Evolutionary conservation across 2,888 invertebrate species (phyloP), one percentile per base, ranked within the genome.

Genomic region (Acrobasis consociella): DNA sequence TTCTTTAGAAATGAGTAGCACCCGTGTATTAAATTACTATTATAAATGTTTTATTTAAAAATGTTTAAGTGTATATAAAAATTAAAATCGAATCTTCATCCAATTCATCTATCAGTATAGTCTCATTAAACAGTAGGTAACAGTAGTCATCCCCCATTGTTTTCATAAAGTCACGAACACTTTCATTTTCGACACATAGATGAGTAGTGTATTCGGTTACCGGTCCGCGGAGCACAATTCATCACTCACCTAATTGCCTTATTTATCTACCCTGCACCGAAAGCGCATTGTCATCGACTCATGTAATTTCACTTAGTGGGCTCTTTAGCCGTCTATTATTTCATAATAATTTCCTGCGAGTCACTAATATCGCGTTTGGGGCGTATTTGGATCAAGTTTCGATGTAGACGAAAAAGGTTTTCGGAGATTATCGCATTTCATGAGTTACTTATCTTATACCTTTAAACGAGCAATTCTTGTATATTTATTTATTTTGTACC

Each of bases 241-340:
- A 89, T 88, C 89, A 89, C 82, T 79, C 81, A 74, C 73, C 85
- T 87, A 87, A 87, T 86, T 86, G 81, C 76, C 79, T 86, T 87
- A 88, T 87, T 87, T 87, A 87, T 86, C 83, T 86, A 86, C 83
- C 79, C 74, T 70, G 68, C 79, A 75, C 78, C 73, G 78, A 85
- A 86, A 82, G 72, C 70, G 87, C 86, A 75, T 69, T 83, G 85
- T 89, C 88, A 89, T 86, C 85, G 74, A 71, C 76, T 83, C 82
- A 81, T 85, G 85, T 87, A 87, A 87, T 88, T 86, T 87, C 85
- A 84, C 83, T 86, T 85, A 88, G 86, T 85, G 81, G 76, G 76
- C 80, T 82, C 79, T 80, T 85, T 77, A 79, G 73, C 68, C 67
- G 65, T 72, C 74, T 78, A 82, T 84, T 83, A 81, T 82, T 82